Evolutionary conservation across 2,888 invertebrate genomes (phyloP).

Genomic region (Adelphocoris suturalis): DNA sequence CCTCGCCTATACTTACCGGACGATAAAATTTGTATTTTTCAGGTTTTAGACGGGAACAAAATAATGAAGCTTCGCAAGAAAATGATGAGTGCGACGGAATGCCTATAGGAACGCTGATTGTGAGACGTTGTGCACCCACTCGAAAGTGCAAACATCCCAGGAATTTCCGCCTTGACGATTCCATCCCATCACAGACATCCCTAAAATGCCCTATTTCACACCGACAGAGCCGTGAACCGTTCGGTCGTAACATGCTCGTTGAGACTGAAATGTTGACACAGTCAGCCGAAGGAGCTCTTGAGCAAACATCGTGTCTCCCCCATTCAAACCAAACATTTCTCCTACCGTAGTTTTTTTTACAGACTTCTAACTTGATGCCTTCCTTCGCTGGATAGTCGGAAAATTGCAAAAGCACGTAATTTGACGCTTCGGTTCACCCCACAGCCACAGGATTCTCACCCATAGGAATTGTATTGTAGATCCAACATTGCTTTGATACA

Average conservation of each 20-base stretch:
- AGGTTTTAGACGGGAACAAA: no score
- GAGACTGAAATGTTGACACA: not conserved
- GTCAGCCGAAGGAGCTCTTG: not conserved
- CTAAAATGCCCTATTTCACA: not conserved
- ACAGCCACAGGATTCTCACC: no score
- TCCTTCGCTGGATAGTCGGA: not conserved
- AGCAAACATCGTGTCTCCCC: not conserved
- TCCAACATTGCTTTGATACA: no score
- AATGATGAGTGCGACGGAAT: not conserved
- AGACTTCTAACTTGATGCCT: not conserved
- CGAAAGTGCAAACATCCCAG: not conserved
- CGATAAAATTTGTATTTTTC: no score
- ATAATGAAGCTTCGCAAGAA: no score
- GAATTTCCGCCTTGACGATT: slow-evolving; percentile 5
- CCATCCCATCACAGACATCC: not conserved
- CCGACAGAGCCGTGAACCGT: not conserved
- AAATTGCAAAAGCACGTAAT: no score
- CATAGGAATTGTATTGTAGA: no score
- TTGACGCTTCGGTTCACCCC: no score
- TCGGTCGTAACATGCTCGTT: not conserved
- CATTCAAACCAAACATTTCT: slow-evolving; percentile 13
- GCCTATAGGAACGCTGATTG: not conserved
- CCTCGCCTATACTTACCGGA: no score
- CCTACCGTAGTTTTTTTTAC: not conserved
- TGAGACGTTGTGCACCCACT: not conserved